A percentile compares a stretch with the other conserved stretches of the same genome.
Evolutionary conservation across 1,140 invertebrate genomes (phyloP).

Genomic region (Adelges cooleyi): DNA sequence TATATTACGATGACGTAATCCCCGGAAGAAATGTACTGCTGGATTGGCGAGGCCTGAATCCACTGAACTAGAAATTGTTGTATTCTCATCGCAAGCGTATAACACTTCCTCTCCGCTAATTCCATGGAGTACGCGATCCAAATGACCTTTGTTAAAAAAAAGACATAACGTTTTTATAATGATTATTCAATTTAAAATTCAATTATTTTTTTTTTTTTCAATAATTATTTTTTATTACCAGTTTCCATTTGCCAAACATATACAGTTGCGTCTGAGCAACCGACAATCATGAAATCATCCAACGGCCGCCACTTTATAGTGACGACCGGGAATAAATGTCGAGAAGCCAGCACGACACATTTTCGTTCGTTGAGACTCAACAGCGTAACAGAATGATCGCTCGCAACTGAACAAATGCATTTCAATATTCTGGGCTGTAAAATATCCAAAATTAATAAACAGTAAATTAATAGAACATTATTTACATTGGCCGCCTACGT

Average conservation of each 20-base stretch:
- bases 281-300: conserved; percentile 96
- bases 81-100: conserved; percentile 86
- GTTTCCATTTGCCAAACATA: conserved; percentile 99
- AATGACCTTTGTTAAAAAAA: conserved; percentile 54
- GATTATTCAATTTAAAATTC: not conserved
- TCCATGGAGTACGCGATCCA: conserved; percentile 88
- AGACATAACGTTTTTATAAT: not conserved
- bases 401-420: conserved; percentile 92
- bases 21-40: conserved; percentile 84
- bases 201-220: conserved; percentile 11
- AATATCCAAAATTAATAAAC: not conserved
- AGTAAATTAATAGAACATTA: not conserved
- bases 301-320: conserved; percentile 94
- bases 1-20: conserved; percentile 79
- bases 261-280: conserved; percentile 93
- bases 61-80: conserved; percentile 45
- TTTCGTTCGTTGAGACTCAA: conserved; percentile 87
- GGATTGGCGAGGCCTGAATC: conserved; percentile 79
- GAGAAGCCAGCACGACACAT: conserved; percentile 85
- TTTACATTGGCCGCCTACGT: conserved; percentile 34
- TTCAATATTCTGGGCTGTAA: conserved; percentile 78
- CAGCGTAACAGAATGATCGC: conserved; percentile 92
- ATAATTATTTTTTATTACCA: conserved; percentile 41
- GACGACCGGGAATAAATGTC: conserved; percentile 92
- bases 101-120: conserved; percentile 93